A percentile compares a stretch with the other conserved stretches of the same genome.
phyloP scores from a whole-genome alignment of 1,140 invertebrate species.

The Drosophila sp. region DNA sequence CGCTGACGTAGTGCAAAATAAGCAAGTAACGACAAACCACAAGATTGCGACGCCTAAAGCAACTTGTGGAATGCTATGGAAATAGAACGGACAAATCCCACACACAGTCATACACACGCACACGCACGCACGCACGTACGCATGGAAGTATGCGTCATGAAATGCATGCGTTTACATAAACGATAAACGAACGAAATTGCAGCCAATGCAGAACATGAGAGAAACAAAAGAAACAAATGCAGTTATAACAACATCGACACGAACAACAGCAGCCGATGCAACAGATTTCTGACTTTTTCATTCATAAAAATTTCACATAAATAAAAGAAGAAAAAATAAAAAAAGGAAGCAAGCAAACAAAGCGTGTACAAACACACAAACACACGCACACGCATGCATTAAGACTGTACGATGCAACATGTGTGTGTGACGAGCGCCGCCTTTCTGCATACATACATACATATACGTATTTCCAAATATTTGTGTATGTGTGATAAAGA shows the following conservation, averaged over 20 bases:
- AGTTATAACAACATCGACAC: conserved; percentile 24
- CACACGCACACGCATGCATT: conserved; percentile 11
- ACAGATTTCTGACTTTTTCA: conserved; percentile 72
- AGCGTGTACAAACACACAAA: conserved; percentile 17
- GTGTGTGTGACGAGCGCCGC: conserved; percentile 39
- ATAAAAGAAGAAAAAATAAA: conserved; percentile 44
- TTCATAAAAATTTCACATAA: conserved; percentile 76
- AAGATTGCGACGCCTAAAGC: conserved; percentile 23
- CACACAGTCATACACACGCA: conserved; percentile 19
- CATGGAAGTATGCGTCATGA: conserved; percentile 28
- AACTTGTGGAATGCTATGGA: conserved; percentile 77
- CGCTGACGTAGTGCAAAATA: conserved; percentile 7
- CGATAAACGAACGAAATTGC: conserved; percentile 4
- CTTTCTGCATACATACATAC: conserved; percentile 23
- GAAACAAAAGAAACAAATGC: conserved; percentile 25
- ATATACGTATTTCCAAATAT: too few relatives aligned
- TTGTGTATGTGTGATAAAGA: conserved; percentile 1
- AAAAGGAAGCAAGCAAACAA: conserved; percentile 34
- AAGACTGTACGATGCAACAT: conserved; percentile 4
- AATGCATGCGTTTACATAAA: not conserved
- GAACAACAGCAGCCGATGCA: conserved; percentile 29
- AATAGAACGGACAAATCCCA: conserved; percentile 50
- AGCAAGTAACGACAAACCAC: conserved; percentile 11
- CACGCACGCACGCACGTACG: conserved; percentile 10
- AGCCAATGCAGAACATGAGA: conserved; percentile 9